Conservation (phyloP, 2,797 vertebrate species). For the Aplochiton taeniatus region DNA sequence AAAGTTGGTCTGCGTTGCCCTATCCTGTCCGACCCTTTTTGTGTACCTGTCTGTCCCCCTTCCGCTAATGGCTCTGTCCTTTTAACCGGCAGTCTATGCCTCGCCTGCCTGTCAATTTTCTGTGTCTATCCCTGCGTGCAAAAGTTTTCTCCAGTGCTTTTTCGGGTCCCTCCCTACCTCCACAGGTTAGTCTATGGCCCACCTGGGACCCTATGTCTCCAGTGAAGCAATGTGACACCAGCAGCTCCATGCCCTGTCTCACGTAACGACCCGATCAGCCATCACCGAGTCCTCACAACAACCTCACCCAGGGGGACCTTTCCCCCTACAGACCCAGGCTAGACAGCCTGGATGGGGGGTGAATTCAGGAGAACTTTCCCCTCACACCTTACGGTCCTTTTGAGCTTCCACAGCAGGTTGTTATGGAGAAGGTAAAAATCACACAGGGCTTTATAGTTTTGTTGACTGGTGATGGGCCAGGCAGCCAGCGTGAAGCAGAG, state of each 20-base stretch:
- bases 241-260: slow-evolving; percentile 19
- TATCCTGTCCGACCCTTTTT: neutral
- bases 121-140: neutral
- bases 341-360: neutral
- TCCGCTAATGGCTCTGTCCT: neutral
- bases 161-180: slow-evolving; percentile 8
- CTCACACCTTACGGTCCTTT: neutral
- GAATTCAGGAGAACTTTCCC: neutral
- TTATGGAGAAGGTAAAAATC: neutral
- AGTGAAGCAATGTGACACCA: slow-evolving; percentile 46
- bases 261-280: slow-evolving; percentile 41
- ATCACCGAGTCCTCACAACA: slow-evolving; percentile 36
- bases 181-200: slow-evolving; percentile 9
- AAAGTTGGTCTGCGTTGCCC: neutral
- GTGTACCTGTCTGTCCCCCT: neutral
- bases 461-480: too few species aligned
- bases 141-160: too few species aligned
- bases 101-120: neutral
- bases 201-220: too few species aligned
- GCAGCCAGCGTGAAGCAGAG: too few species aligned
- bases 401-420: neutral
- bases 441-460: too few species aligned
- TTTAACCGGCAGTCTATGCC: neutral
- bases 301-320: slow-evolving; percentile 14
- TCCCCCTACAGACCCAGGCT: neutral